Evolutionary conservation across 2,797 vertebrate species (phyloP).

Genomic region (Rachycentron canadum): DNA sequence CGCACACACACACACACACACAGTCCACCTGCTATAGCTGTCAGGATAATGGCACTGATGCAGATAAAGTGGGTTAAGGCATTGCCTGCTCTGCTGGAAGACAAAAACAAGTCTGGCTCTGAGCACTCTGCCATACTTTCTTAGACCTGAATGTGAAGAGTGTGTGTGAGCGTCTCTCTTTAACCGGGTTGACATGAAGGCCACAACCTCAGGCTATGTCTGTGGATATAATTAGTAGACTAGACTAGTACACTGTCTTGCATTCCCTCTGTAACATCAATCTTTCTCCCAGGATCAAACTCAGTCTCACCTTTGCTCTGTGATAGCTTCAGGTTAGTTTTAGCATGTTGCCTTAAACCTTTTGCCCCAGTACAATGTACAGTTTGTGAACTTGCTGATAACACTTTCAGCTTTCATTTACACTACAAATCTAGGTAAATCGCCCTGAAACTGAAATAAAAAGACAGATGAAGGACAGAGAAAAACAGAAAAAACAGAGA

Average conservation of each 20-base stretch:
- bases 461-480: neutral
- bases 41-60: constrained; percentile 73
- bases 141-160: constrained; percentile 41
- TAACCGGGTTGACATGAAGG: constrained; percentile 51
- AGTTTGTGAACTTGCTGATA: neutral
- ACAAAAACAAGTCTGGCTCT: constrained; percentile 76
- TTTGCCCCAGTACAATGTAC: neutral
- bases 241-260: constrained; percentile 30
- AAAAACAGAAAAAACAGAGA: constrained; percentile 3
- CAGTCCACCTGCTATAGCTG: constrained; percentile 54
- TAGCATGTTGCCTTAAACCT: neutral
- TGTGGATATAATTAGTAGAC: constrained; percentile 71
- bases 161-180: constrained; percentile 19
- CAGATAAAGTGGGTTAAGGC: constrained; percentile 83
- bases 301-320: constrained; percentile 30
- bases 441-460: neutral
- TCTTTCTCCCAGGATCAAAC: constrained; percentile 40
- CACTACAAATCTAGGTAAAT: constrained; percentile 1
- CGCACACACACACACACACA: constrained; percentile 28
- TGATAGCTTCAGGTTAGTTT: constrained; percentile 12
- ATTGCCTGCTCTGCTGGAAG: constrained; percentile 78
- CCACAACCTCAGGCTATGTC: constrained; percentile 66
- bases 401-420: neutral
- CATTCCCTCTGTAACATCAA: constrained; percentile 38
- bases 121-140: constrained; percentile 47